A percentile compares a stretch with the other conserved stretches of the same genome.
Evolutionary conservation across 2,888 invertebrate species (phyloP).

Genomic region (Amblyjoppa fuscipennis): DNA sequence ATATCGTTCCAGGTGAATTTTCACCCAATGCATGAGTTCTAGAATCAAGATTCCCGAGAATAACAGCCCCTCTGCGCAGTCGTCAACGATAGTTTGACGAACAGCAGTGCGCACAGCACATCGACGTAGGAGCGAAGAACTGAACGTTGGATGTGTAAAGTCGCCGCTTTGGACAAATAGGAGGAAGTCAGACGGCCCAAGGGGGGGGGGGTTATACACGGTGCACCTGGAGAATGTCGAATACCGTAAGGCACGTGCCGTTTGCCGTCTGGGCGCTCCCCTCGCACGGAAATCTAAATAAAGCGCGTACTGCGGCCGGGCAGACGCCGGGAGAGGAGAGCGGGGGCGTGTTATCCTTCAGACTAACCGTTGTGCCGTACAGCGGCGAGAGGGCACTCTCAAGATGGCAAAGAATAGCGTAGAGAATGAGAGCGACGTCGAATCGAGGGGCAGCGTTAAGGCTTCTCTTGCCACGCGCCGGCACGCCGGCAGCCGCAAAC

Average conservation of each 20-base stretch:
- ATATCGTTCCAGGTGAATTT: too few species aligned
- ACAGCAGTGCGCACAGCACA: too few species aligned
- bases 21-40: too few species aligned
- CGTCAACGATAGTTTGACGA: too few species aligned
- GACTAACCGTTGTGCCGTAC: slow-evolving; percentile 29
- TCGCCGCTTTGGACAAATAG: slow-evolving; percentile 7
- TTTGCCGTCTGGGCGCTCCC: slow-evolving; percentile 11
- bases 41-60: too few species aligned
- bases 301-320: slow-evolving; percentile 52
- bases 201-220: slow-evolving; percentile 1
- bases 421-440: slow-evolving; percentile 69
- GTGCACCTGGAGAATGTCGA: slow-evolving; percentile 67
- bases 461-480: slow-evolving; percentile 78
- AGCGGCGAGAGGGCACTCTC: slow-evolving; percentile 45
- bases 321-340: slow-evolving; percentile 25
- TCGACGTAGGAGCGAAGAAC: background rate
- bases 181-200: slow-evolving; percentile 20
- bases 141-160: background rate
- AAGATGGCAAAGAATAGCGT: slow-evolving; percentile 46
- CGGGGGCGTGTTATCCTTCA: slow-evolving; percentile 63
- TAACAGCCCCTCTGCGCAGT: too few species aligned
- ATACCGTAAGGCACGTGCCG: slow-evolving; percentile 43
- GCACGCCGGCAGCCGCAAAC: slow-evolving; percentile 80
- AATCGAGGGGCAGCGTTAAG: slow-evolving; percentile 78
- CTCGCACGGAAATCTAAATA: slow-evolving; percentile 55